Evolutionary conservation across 2,113 vertebrate species (phyloP).

Genomic region (Myanophis thanlyinensis): DNA sequence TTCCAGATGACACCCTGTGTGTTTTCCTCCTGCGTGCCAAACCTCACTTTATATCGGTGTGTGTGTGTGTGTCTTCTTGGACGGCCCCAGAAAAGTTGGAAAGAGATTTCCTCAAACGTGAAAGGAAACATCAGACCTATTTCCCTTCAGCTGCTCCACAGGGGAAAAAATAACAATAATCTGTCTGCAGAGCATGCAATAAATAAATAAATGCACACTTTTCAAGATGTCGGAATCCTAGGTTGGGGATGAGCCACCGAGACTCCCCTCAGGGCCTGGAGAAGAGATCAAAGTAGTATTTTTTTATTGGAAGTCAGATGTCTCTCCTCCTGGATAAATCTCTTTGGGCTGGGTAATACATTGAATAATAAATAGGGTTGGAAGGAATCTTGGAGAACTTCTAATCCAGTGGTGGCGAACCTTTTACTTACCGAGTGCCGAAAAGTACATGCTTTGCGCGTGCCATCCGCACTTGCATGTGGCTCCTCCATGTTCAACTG

Average conservation of each 20-base stretch:
- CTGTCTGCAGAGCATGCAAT: background rate
- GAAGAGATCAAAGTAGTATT: background rate
- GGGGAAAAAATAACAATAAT: background rate
- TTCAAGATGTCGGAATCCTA: slow-evolving; percentile 35
- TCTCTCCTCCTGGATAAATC: background rate
- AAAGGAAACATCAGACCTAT: slow-evolving; percentile 27
- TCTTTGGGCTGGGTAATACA: background rate
- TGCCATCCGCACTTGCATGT: no score
- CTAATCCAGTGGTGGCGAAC: no score
- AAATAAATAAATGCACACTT: slow-evolving; percentile 11
- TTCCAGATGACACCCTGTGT: slow-evolving; percentile 10
- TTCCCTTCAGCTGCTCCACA: background rate
- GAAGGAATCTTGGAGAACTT: no score
- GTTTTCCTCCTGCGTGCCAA: slow-evolving; percentile 1
- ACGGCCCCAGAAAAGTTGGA: slow-evolving; percentile 38
- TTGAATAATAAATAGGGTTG: no score
- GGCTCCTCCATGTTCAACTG: no score
- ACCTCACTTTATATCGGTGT: background rate
- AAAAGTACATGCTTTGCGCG: no score
- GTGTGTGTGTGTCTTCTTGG: no score
- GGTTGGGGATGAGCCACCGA: background rate
- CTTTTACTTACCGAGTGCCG: no score
- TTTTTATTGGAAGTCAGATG: background rate
- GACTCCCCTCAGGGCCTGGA: background rate
- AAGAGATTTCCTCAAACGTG: slow-evolving; percentile 35